Evolutionary conservation across 2,888 invertebrate genomes (phyloP), one percentile per base, ranked within the genome.

Genomic region (Troilus luridus): DNA sequence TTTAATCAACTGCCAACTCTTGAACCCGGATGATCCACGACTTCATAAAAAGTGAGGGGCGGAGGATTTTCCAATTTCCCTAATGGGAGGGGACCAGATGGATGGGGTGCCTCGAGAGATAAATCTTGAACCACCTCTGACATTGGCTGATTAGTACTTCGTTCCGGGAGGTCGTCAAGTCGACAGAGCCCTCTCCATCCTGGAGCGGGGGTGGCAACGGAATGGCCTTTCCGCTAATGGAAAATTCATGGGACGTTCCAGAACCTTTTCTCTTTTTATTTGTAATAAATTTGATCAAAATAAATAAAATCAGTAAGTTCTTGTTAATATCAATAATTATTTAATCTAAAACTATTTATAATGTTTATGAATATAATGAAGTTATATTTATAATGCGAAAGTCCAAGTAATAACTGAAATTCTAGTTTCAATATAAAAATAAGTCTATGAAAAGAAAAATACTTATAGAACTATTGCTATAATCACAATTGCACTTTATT

Each of bases 31-130:
- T 85, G 85, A 85, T 85, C 85, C 85, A 54, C 85, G 85, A 85
- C 85, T 85, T 85, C 85, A 85, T 85, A 85, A 85, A 85, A 85
- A 85, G 85, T 85, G 56, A 85, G 85, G 56, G 85, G 56, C 81
- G 81, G 2, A 85, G 85, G 85, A 56, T 85, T 85, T 85, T 85
- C 85, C 85, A 85, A 85, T 85, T 85, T 85, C 85, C 85, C 85
- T 85, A 85, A 85, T 85, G 85, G 85, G 21, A 85, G 85, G 56
- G 85, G n/a, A 21, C 21, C 85, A 56, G 85, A 85, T 85, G 85
- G 85, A 85, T 85, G 85, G 85, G 85, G 85, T 85, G 56, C n/a
- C 56, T 56, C 12, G 7, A 7, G 56, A 58, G 85, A 85, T 85
- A 85, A 85, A 85, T 85, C 85, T 85, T 58, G n/a, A 85, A 58